phyloP scores from a whole-genome alignment of 2,113 vertebrate species.

The Dasyornis broadbenti region DNA sequence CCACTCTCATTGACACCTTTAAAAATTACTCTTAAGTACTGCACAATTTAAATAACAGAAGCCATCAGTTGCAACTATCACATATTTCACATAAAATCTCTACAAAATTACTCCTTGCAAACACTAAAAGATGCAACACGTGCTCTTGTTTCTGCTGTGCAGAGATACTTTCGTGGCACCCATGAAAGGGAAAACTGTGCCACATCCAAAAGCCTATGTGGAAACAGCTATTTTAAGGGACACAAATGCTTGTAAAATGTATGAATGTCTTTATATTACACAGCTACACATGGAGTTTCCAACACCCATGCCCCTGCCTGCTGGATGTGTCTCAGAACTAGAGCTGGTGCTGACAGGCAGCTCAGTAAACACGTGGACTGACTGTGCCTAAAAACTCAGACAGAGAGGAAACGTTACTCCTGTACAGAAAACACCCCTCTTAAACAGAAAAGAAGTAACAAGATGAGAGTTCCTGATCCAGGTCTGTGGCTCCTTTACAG shows the following conservation, averaged over 20 bases:
- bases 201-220: background rate
- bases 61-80: background rate
- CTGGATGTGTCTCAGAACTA: background rate
- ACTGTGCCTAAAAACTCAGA: background rate
- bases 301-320: background rate
- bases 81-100: background rate
- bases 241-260: background rate
- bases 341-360: background rate
- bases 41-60: background rate
- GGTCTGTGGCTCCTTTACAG: background rate
- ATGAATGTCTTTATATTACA: accelerated
- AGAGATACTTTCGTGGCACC: background rate
- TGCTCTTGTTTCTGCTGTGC: background rate
- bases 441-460: background rate
- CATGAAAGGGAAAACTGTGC: background rate
- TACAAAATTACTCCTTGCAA: background rate
- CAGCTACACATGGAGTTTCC: background rate
- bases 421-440: background rate
- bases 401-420: background rate
- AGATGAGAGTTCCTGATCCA: background rate
- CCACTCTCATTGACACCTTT: background rate
- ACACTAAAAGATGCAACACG: background rate
- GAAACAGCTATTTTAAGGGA: background rate
- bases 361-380: background rate
- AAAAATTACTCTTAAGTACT: background rate